Evolutionary conservation across 35 echinoderm and acorn worm genomes (phyloP), one percentile per base, ranked within the genome.

Genomic region (Lytechinus variegatus): DNA sequence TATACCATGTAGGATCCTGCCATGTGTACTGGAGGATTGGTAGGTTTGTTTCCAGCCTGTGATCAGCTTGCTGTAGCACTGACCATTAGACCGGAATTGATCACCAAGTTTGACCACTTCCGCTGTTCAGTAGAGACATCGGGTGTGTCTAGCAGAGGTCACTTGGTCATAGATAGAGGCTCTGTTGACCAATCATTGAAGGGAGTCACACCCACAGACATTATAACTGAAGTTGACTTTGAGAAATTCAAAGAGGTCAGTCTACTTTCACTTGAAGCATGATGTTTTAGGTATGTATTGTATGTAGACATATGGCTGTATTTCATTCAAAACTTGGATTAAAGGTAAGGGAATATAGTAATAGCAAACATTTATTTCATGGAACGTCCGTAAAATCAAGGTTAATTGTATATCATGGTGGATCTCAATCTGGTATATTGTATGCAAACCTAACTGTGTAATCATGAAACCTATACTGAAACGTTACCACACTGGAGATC

Each of bases 111-210:
- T 28, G 54, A 96, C 53, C 51, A n/a, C 5, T 96, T 89, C 56
- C 95, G 54, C n/a, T 96, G 95, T 58, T 53, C 95, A 2, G 89
- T 96, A 4, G 89, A 89, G 33, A 27, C 91, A 54, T 56, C 33
- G 27, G 95, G 95, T 54, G 89, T 61, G 54, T 60, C 87, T 4
- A 91, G 95, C 21, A 91, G 95, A 29, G 95, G 95, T 19, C 95
- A 96, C 10, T 54, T 96, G 19, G 61, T 96, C 95, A 91, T 96
- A 13, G 95, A 96, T 21, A 44, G 95, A 56, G 56, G 60, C 55
- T n/a, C 44, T 3, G 6, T 96, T 33, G 92, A 57, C 13, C 54
- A 11, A 3, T 55, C 92, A 27, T 19, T 57, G 2, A 54, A 54
- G 0, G 52, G 9, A 54, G 54, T 93, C 3, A 93, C 92, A 12